Conservation (phyloP, 2,797 vertebrate genomes). For the Pitangus sulphuratus region DNA sequence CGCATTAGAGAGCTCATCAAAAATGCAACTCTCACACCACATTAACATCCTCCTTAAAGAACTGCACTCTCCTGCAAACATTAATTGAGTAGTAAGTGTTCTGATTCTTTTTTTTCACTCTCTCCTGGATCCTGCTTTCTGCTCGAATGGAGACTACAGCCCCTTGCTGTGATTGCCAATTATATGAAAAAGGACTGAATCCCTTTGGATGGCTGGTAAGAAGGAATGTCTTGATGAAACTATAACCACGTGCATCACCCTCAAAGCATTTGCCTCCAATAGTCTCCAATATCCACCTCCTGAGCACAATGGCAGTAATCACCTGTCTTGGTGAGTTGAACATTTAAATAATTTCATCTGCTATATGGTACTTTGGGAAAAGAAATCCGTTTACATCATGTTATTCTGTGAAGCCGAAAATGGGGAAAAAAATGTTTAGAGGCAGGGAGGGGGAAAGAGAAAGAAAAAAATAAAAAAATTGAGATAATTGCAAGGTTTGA, state of each 20-base stretch:
- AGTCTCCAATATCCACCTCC: not conserved
- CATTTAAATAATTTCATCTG: not conserved
- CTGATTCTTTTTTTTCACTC: not conserved
- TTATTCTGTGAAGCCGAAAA: not conserved
- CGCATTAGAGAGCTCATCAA: not conserved
- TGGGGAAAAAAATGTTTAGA: not conserved
- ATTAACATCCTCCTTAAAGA: not conserved
- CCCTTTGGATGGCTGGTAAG: slow-evolving; percentile 7
- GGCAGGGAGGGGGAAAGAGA: not conserved
- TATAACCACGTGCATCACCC: not conserved
- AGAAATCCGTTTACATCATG: not conserved
- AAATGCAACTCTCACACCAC: not conserved
- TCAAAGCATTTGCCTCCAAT: not conserved
- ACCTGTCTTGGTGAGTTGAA: not conserved
- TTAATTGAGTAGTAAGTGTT: slow-evolving; percentile 24
- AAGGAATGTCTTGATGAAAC: slow-evolving; percentile 21
- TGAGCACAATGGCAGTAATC: not conserved
- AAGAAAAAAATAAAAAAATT: not conserved
- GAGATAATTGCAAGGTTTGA: not conserved
- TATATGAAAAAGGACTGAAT: slow-evolving; percentile 13
- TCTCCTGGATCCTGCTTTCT: slow-evolving; percentile 35
- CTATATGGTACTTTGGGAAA: not conserved
- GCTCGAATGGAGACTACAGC: not conserved
- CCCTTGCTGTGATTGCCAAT: slow-evolving; percentile 43
- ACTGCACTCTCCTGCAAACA: not conserved